Evolutionary conservation across 2,113 vertebrate species (phyloP).

Genomic region (Bos javanicus): DNA sequence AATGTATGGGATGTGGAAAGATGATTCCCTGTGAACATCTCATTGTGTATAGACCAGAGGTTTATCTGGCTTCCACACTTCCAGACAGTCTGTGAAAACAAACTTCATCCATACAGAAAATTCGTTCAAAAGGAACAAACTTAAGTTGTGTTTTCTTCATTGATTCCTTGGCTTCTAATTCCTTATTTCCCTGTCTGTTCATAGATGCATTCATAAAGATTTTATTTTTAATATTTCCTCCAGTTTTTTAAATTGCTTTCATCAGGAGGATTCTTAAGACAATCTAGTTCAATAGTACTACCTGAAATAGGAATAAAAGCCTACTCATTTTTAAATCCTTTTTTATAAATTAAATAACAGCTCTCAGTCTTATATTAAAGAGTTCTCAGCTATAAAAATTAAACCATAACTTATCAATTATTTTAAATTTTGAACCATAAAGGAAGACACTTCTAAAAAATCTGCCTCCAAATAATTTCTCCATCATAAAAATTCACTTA

Average conservation of each 20-base stretch:
- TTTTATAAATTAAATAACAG: not conserved
- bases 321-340: not conserved
- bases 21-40: not conserved
- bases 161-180: not conserved
- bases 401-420: not conserved
- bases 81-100: not conserved
- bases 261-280: not conserved
- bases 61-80: not conserved
- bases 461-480: not conserved
- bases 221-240: not conserved
- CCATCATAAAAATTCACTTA: not conserved
- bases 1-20: not conserved
- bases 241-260: not conserved
- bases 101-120: not conserved
- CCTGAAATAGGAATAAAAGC: not conserved
- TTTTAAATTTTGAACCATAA: not conserved
- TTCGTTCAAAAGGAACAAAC: not conserved
- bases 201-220: not conserved
- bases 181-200: not conserved
- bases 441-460: not conserved
- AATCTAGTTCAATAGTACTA: not conserved
- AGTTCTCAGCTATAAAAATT: not conserved
- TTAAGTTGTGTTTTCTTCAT: not conserved
- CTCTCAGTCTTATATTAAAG: not conserved
- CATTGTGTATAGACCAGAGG: not conserved